Percentiles rank a stretch among this genome's conserved stretches.
phyloP scores from a whole-genome alignment of 2,797 vertebrate genomes.

The Sparidentex hasta region DNA sequence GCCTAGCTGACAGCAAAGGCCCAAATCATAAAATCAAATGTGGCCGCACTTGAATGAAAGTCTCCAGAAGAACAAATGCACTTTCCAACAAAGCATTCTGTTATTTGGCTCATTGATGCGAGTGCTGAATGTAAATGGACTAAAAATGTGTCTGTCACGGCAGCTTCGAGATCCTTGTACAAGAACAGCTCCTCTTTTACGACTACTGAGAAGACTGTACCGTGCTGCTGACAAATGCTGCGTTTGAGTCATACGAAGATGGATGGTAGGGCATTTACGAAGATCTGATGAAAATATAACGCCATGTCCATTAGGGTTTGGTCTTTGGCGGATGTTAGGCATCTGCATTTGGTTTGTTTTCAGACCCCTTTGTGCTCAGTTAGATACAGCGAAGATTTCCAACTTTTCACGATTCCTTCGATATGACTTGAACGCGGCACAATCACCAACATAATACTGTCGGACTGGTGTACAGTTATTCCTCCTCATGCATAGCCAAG shows the following conservation, averaged over 20 bases:
- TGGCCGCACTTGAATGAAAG: neutral
- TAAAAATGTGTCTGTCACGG: neutral
- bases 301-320: neutral
- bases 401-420: neutral
- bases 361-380: neutral
- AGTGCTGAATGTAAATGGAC: constrained; percentile 33
- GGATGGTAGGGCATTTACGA: neutral
- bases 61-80: constrained; percentile 3
- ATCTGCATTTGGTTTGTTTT: neutral
- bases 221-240: neutral
- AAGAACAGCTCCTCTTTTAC: constrained; percentile 17
- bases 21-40: neutral
- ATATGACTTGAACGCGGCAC: neutral
- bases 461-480: constrained; percentile 5
- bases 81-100: neutral
- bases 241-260: neutral
- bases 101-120: neutral
- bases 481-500: constrained; percentile 33
- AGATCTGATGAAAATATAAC: neutral
- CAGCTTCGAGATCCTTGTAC: neutral
- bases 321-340: neutral
- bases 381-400: neutral
- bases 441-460: constrained; percentile 1
- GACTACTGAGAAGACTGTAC: constrained; percentile 17
- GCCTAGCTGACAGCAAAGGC: neutral